Percentiles rank a stretch among this genome's conserved stretches.
Evolutionary conservation across 2,888 invertebrate genomes (phyloP).

Genomic region (Drosophila pegasa): DNA sequence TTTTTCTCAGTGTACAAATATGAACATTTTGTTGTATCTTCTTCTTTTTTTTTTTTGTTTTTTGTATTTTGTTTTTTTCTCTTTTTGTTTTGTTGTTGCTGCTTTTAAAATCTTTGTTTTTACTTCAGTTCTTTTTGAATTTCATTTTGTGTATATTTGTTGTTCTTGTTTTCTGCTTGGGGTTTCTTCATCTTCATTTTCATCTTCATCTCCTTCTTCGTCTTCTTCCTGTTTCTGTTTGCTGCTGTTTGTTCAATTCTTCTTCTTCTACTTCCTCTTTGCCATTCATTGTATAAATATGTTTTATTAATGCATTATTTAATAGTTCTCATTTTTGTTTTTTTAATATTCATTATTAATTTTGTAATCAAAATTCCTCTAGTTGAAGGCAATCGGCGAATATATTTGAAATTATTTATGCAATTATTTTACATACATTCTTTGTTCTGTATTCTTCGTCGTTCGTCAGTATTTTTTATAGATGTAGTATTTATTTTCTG

Average conservation of each 20-base stretch:
- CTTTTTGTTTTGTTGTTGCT: conserved; percentile 66
- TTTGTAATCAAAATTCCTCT: conserved; percentile 85
- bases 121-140: conserved; percentile 82
- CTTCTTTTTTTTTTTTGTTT: conserved; percentile 4
- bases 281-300: conserved; percentile 54
- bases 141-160: conserved; percentile 66
- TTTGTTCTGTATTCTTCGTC: conserved; percentile 10
- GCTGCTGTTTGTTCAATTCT: conserved; percentile 8
- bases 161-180: conserved; percentile 28
- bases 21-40: conserved; percentile 53
- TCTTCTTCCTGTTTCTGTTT: conserved; percentile 6
- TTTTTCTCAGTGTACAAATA: conserved; percentile 56
- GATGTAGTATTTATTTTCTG: conserved; percentile 19
- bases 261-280: conserved; percentile 28
- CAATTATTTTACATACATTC: conserved; percentile 81
- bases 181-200: background rate
- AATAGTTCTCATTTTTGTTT: conserved; percentile 48
- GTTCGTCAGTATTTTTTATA: conserved; percentile 11
- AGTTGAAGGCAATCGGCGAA: conserved; percentile 85
- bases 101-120: conserved; percentile 82
- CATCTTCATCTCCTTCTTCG: background rate
- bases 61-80: conserved; percentile 40
- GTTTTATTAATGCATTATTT: conserved; percentile 51
- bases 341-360: conserved; percentile 67
- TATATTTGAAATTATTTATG: conserved; percentile 84